These are phyloP conservation scores for Stegana nigrithorax DNA, from an alignment of 2,888 invertebrate species.

Conservation along the genomic window DNA sequence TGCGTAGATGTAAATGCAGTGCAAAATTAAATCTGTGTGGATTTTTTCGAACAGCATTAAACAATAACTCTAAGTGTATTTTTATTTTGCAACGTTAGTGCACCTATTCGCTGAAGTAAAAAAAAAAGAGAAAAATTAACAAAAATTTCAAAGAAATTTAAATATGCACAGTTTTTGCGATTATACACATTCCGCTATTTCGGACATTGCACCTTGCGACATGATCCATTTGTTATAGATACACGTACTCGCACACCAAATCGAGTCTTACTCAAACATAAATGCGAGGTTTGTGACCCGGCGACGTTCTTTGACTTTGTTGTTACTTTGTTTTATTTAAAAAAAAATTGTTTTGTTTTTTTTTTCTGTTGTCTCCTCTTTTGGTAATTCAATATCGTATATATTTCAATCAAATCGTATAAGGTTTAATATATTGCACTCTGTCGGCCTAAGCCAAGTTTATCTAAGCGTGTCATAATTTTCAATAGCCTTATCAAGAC, in stretches of 20 bases:
- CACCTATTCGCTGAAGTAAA: background rate
- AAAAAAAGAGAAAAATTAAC: background rate
- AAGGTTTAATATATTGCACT: background rate
- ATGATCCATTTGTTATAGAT: background rate
- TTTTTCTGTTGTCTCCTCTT: background rate
- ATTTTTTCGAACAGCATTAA: no score
- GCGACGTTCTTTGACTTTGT: no score
- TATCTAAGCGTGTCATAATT: conserved; percentile 16
- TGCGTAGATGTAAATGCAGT: no score
- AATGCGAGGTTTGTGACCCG: conserved; percentile 6
- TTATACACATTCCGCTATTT: background rate
- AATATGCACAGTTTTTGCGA: background rate
- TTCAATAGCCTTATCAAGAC: conserved; percentile 10
- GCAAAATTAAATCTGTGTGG: no score
- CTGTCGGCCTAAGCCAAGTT: no score
- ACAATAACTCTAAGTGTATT: no score
- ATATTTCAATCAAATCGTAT: background rate
- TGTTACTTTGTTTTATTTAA: no score
- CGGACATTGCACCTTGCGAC: conserved; percentile 54
- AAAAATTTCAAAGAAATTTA: no score
- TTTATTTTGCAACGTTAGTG: no score
- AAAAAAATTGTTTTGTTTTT: background rate
- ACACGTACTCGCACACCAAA: background rate
- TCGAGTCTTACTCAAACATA: no score
- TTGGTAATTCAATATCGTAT: conserved; percentile 12